phyloP scores from a whole-genome alignment of 1,140 invertebrate genomes.

The Gyrodactylus salaris region DNA sequence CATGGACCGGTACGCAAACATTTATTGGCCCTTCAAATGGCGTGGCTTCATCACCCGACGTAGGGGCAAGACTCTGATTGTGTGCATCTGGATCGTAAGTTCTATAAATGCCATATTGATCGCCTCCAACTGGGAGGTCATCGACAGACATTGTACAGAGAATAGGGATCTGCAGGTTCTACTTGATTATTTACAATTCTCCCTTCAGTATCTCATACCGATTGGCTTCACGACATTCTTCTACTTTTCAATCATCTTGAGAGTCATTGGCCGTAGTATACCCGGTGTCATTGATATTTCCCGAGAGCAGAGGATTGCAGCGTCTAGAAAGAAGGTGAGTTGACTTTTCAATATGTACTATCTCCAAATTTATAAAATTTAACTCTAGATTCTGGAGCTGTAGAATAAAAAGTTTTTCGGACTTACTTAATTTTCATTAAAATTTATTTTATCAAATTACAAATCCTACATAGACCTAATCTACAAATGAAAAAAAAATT shows the following conservation, averaged over 20 bases:
- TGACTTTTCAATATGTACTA: background rate
- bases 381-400: no score
- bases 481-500: no score
- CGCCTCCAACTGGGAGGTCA: background rate
- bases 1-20: background rate
- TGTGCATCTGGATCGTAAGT: background rate
- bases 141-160: no score
- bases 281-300: background rate
- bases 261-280: background rate
- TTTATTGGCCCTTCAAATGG: background rate
- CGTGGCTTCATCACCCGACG: background rate
- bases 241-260: background rate
- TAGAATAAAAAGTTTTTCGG: no score
- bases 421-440: no score
- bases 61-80: background rate
- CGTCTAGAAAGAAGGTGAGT: background rate
- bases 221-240: background rate
- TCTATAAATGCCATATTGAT: background rate
- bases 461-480: no score
- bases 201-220: background rate
- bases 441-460: no score
- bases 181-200: background rate
- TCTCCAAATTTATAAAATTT: background rate
- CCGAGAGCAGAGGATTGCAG: background rate
- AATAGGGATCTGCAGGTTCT: background rate